Percentiles rank a stretch among this genome's conserved stretches.
Conservation (phyloP, 2,113 vertebrate species). For the Alectura lathami region DNA sequence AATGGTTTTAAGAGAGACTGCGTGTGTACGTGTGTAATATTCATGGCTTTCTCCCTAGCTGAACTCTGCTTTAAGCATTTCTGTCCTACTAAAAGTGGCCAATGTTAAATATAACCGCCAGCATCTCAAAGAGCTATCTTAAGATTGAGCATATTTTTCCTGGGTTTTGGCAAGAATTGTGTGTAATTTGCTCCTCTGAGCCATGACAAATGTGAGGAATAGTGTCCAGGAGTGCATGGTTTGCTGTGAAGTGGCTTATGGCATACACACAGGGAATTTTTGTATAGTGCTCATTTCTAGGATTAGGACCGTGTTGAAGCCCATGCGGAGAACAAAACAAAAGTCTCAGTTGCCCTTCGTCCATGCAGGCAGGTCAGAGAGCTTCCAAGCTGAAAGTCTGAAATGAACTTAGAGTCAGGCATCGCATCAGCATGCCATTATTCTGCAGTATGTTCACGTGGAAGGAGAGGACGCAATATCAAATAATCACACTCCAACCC, state of each 20-base stretch:
- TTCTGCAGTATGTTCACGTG: neutral
- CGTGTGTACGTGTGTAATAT: neutral
- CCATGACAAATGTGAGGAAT: neutral
- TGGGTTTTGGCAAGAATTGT: neutral
- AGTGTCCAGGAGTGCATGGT: neutral
- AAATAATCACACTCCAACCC: neutral
- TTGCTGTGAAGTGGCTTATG: neutral
- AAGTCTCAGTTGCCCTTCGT: neutral
- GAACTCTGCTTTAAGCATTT: neutral
- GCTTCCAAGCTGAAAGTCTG: neutral
- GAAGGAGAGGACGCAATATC: neutral
- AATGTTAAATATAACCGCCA: neutral
- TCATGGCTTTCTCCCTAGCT: accelerated
- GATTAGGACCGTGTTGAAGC: neutral
- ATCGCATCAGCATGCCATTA: neutral
- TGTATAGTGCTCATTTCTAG: neutral
- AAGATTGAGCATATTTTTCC: neutral
- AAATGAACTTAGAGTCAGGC: neutral
- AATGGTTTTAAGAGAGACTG: too few relatives aligned
- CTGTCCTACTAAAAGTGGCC: neutral
- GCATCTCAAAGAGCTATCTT: neutral
- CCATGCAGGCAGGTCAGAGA: neutral
- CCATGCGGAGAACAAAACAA: neutral
- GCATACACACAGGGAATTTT: neutral
- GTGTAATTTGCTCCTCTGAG: neutral